phyloP scores from a whole-genome alignment of 2,113 vertebrate genomes.

The Mystacornis crossleyi region DNA sequence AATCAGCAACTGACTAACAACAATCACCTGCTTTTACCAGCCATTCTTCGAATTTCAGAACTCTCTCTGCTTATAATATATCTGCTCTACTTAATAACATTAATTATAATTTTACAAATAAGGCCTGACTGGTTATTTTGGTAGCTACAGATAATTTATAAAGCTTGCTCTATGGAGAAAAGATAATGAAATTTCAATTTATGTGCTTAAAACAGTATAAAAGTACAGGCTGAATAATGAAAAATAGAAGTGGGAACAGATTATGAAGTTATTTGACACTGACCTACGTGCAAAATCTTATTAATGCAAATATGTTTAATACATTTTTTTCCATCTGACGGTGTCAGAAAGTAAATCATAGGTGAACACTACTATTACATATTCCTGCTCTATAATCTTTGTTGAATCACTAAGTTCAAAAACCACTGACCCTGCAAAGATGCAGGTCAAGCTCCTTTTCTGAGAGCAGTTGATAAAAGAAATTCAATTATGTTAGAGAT shows the following conservation, averaged over 20 bases:
- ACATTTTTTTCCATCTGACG: not conserved
- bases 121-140: not conserved
- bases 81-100: not conserved
- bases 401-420: slow-evolving; percentile 1
- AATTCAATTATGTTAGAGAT: not conserved
- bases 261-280: not conserved
- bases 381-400: not conserved
- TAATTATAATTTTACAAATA: not conserved
- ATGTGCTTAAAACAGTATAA: not conserved
- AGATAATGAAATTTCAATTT: not conserved
- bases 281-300: not conserved
- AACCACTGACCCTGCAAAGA: not conserved
- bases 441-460: slow-evolving; percentile 7
- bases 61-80: not conserved
- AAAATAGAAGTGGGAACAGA: not conserved
- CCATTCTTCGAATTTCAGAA: not conserved
- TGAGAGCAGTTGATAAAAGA: not conserved
- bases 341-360: not conserved
- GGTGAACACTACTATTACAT: not conserved
- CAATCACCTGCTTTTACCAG: not conserved
- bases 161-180: not conserved
- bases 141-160: not conserved
- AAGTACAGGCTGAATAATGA: not conserved
- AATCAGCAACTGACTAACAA: not conserved
- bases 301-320: not conserved